These are phyloP conservation scores for Percina caprodes DNA, from an alignment of 2,113 vertebrate species.

Conservation along the genomic window DNA sequence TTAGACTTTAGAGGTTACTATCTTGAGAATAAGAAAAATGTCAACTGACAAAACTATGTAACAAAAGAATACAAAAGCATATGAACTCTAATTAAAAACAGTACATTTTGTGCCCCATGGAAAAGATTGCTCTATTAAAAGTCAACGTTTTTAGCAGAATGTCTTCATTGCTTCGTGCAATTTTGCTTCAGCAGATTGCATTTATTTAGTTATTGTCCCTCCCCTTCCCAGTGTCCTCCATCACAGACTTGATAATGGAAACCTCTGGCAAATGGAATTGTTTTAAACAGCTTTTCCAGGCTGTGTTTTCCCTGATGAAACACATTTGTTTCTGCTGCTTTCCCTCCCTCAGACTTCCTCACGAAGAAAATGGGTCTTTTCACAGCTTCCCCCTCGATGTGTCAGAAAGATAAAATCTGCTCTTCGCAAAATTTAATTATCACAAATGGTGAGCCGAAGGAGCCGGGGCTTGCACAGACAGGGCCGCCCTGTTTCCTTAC, in stretches of 20 bases:
- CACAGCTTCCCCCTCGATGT: conserved; percentile 54
- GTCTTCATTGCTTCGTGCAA: not conserved
- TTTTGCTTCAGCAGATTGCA: conserved; percentile 3
- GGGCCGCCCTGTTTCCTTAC: conserved; percentile 8
- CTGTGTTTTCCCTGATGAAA: conserved; percentile 61
- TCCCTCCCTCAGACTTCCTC: conserved; percentile 28
- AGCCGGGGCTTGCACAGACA: conserved; percentile 33
- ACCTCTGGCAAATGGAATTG: conserved; percentile 57
- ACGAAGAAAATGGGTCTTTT: conserved; percentile 48
- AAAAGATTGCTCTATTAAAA: not conserved
- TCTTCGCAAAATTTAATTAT: conserved; percentile 71
- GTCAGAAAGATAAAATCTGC: conserved; percentile 56
- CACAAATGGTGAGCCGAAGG: conserved; percentile 46
- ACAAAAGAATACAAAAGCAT: not conserved
- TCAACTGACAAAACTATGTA: not conserved
- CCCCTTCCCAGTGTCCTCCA: conserved; percentile 28
- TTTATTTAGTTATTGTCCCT: conserved; percentile 17
- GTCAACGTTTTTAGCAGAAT: not conserved
- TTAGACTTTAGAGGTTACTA: not conserved
- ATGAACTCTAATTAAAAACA: not conserved
- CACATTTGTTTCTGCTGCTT: conserved; percentile 62
- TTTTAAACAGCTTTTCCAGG: conserved; percentile 51
- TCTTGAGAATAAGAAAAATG: not conserved
- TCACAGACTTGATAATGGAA: conserved; percentile 62
- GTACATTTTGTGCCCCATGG: not conserved